These are phyloP conservation scores for Palythoa grandiflora DNA, from an alignment of 92 coral and sea anemone species.

Conservation along the genomic window DNA sequence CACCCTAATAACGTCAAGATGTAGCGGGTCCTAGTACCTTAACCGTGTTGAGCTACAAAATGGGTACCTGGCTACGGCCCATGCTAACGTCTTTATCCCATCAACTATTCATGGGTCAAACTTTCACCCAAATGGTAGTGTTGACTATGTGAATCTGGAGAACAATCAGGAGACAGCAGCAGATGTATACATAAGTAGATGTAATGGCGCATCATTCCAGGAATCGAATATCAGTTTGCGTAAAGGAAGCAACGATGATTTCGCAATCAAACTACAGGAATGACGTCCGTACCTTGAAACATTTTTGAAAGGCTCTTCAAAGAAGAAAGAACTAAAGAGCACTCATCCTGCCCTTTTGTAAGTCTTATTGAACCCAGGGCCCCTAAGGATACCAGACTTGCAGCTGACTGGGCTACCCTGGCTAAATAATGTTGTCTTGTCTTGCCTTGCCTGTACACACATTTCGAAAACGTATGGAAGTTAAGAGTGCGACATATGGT, in stretches of 20 bases:
- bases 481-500: conserved; percentile 66
- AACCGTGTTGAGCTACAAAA: conserved; percentile 58
- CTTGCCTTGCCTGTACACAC: no score
- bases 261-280: conserved; percentile 64
- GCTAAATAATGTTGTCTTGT: no score
- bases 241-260: conserved; percentile 61
- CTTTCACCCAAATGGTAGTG: conserved; percentile 42
- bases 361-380: no score
- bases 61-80: conserved; percentile 57
- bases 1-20: conserved; percentile 53
- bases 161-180: conserved; percentile 64
- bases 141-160: conserved; percentile 49
- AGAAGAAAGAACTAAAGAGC: conserved; percentile 55
- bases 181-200: conserved; percentile 61
- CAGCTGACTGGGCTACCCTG: no score
- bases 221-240: conserved; percentile 48
- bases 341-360: conserved; percentile 52
- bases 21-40: conserved; percentile 51
- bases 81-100: conserved; percentile 43
- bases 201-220: conserved; percentile 60
- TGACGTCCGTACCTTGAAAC: conserved; percentile 58
- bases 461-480: conserved; percentile 58
- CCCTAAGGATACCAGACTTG: no score
- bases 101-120: conserved; percentile 58
- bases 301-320: conserved; percentile 60